phyloP scores from a whole-genome alignment of 2,113 vertebrate species.

The Lynx canadensis region DNA sequence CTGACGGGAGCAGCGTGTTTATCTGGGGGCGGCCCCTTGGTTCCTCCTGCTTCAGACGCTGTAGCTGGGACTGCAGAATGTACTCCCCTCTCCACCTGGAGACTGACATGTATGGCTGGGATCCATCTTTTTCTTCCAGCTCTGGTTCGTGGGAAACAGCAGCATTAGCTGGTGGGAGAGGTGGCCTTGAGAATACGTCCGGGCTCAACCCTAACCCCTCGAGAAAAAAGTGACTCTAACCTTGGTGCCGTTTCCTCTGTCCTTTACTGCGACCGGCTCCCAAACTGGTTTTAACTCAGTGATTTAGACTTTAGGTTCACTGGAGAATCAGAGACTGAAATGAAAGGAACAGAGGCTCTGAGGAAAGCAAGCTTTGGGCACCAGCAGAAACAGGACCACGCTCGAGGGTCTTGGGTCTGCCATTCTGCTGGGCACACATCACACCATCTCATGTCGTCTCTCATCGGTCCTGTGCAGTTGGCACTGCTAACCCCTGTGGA shows the following conservation, averaged over 20 bases:
- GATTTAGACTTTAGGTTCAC: background rate
- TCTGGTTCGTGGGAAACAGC: background rate
- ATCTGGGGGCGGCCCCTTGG: too few relatives aligned
- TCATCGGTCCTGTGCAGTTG: background rate
- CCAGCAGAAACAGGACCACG: background rate
- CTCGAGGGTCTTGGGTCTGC: background rate
- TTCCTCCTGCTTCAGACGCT: background rate
- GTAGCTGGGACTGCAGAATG: background rate
- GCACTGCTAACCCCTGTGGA: background rate
- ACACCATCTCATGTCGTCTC: background rate
- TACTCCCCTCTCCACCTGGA: background rate
- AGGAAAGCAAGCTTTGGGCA: background rate
- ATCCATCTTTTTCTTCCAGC: background rate
- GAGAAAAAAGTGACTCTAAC: background rate
- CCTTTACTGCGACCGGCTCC: background rate
- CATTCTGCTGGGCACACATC: background rate
- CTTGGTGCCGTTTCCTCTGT: background rate
- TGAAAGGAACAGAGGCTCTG: background rate
- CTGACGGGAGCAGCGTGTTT: accelerated
- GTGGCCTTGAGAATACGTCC: background rate
- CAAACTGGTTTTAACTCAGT: background rate
- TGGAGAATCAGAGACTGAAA: background rate
- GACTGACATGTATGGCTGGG: background rate
- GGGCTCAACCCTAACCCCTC: background rate
- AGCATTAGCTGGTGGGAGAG: background rate